These are phyloP conservation scores for Puffinus mauretanicus DNA, from an alignment of 2,113 vertebrate species.

Conservation along the genomic window DNA sequence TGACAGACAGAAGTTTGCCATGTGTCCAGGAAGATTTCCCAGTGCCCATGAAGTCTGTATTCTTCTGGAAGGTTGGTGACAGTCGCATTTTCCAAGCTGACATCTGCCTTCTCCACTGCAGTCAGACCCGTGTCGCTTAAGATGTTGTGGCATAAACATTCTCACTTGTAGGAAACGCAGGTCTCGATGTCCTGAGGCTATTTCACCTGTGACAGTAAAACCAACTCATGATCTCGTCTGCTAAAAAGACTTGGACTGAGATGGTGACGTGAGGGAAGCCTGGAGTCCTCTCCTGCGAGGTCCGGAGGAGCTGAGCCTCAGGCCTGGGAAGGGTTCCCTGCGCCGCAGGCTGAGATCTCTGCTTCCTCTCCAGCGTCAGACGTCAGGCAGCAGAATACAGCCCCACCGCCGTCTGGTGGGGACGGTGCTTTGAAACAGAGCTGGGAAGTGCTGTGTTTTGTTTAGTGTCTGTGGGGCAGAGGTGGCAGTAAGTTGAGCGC, in stretches of 20 bases:
- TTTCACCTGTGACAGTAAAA: neutral
- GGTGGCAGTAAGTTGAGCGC: fast-evolving
- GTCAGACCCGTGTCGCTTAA: fast-evolving
- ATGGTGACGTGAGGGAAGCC: neutral
- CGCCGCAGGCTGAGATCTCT: fast-evolving
- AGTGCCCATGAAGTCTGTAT: neutral
- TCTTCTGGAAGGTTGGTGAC: neutral
- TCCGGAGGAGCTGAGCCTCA: neutral
- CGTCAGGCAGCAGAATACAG: neutral
- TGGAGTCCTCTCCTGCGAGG: neutral
- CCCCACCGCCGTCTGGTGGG: neutral
- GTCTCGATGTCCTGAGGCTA: neutral
- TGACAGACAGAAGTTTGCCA: fast-evolving
- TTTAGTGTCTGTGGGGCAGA: neutral
- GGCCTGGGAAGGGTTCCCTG: neutral
- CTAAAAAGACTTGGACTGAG: neutral
- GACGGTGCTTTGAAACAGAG: neutral
- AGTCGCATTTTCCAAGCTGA: neutral
- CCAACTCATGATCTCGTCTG: fast-evolving
- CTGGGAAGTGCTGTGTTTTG: neutral
- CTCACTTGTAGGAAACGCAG: neutral
- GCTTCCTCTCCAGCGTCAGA: neutral
- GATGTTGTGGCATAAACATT: neutral
- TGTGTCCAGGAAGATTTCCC: neutral
- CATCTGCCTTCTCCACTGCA: neutral